Conservation (phyloP, 2,888 invertebrate genomes). For the Amblyteles armatorius region DNA sequence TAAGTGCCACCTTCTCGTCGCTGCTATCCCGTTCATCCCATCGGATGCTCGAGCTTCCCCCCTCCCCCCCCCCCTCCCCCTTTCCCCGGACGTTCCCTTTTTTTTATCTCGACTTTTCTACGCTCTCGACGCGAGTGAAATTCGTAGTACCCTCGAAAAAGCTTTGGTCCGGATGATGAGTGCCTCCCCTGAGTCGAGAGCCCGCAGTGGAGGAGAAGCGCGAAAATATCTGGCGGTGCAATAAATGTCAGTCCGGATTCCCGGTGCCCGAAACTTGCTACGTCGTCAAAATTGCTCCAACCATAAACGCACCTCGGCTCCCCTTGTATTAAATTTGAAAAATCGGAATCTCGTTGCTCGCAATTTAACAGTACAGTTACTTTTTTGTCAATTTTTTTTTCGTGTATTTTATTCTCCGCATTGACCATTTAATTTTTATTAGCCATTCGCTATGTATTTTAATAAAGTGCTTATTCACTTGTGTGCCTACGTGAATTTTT, state of each 20-base stretch:
- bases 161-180: conserved; percentile 62
- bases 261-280: conserved; percentile 59
- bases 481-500: background rate
- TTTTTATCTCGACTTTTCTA: conserved; percentile 64
- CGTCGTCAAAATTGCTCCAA: conserved; percentile 59
- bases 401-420: background rate
- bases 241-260: conserved; percentile 65
- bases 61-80: background rate
- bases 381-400: background rate
- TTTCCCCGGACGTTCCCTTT: conserved; percentile 34
- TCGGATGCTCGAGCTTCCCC: conserved; percentile 23
- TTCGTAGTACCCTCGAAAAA: conserved; percentile 68
- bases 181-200: conserved; percentile 48
- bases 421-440: background rate
- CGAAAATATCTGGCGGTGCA: conserved; percentile 66
- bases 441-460: background rate
- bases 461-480: background rate
- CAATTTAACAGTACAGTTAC: background rate
- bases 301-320: conserved; percentile 27
- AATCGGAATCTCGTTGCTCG: background rate
- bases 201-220: conserved; percentile 52
- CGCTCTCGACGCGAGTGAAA: conserved; percentile 67
- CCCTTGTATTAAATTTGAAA: background rate
- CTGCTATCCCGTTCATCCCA: conserved; percentile 36
- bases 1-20: conserved; percentile 60